Base-by-base conservation (phyloP, 2,113 vertebrate genomes). In the Melanostigma gelatinosum region DNA sequence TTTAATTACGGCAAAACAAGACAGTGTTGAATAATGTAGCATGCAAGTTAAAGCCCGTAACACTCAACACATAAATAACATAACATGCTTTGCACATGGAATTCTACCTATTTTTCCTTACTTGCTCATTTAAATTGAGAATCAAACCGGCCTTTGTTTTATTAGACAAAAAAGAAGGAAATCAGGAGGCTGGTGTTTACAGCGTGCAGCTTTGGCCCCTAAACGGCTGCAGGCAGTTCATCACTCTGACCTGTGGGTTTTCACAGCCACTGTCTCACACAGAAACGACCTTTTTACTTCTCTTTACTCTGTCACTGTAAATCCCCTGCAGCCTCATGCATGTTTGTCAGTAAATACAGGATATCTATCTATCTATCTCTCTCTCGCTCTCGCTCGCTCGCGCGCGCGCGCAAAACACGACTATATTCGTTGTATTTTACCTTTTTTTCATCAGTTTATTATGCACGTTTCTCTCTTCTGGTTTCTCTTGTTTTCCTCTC, bases 241-340 rank as follows among this genome's bases (percentile, higher is more conserved):
- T 82, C 74, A 75, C 38, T 12, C 67, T 80, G 81, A 78, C 79
- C 85, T 57, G 63, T 22, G 65, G 77, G 32, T 38, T 75, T 73
- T 65, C 77, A 34, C 34, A 44, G 66, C 57, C 48, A 16, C 63
- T 22, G 4, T 36, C 67, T 44, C 42, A 36, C 10, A 38, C 36
- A 73, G 27, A 57, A 81, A 82, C 63, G 32, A 72, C 72, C 72
- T 50, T 72, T 77, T 66, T 55, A n/a, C 50, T 46, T 50, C 72
- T 50, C 75, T 77, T 66, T 55, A n/a, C 50, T 46, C 57, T n/a
- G 6, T 29, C 52, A 55, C 73, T 64, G 65, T 76, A 73, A 73
- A 79, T 80, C 68, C 60, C 6, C 29, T 18, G 62, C 10, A 58
- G 80, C 27, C 36, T 3, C n/a, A 10, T 20, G 8, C 36, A 66